phyloP scores from a whole-genome alignment of 2,113 vertebrate genomes.

The Helogale parvula region DNA sequence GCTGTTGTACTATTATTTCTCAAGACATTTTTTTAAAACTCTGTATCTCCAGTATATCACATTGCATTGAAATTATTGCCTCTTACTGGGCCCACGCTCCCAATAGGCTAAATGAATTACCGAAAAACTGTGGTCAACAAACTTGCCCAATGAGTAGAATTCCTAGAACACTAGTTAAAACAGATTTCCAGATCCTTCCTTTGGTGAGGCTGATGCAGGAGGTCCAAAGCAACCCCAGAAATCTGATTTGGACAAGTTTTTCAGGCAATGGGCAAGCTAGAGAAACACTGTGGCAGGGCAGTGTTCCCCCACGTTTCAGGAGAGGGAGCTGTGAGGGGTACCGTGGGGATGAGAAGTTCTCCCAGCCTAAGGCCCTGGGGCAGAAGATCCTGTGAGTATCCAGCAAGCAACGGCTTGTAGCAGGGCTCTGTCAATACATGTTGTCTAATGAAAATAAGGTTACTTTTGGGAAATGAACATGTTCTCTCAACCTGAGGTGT shows the following conservation, averaged over 20 bases:
- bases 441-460: not conserved
- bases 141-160: not conserved
- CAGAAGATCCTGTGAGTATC: too few species aligned
- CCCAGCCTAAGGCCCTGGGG: not conserved
- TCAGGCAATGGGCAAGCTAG: not conserved
- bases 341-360: not conserved
- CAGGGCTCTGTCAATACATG: too few species aligned
- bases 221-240: not conserved
- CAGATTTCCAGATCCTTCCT: not conserved
- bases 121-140: not conserved
- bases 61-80: not conserved
- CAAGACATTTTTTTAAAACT: not conserved
- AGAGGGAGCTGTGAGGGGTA: fast-evolving
- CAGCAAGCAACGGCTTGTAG: not conserved
- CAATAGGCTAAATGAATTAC: not conserved
- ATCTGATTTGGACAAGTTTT: not conserved
- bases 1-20: not conserved
- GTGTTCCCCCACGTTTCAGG: not conserved
- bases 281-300: not conserved
- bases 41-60: not conserved
- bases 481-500: not conserved
- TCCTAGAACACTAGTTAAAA: not conserved
- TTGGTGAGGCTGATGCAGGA: not conserved
- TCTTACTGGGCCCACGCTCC: not conserved
- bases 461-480: not conserved